These are phyloP conservation scores for Tenthredo scrophulariae DNA, from an alignment of 2,888 invertebrate genomes.

Conservation along the genomic window DNA sequence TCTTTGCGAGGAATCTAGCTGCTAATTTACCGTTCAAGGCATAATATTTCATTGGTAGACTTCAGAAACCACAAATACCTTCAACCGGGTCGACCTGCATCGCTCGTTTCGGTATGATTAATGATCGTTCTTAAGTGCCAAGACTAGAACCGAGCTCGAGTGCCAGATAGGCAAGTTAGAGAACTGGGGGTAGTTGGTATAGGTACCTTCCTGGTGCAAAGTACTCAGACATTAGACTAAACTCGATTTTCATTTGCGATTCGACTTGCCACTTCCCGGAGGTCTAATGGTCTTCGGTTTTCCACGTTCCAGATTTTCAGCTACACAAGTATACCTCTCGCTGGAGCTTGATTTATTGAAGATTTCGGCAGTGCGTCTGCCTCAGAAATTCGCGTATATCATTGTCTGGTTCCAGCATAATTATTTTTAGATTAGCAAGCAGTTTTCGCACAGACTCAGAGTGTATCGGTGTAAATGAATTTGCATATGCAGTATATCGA, in stretches of 20 bases:
- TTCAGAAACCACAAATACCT: slow-evolving; percentile 29
- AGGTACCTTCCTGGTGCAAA: slow-evolving; percentile 2
- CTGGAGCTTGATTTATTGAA: slow-evolving; percentile 34
- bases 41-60: slow-evolving; percentile 26
- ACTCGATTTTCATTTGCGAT: slow-evolving; percentile 46
- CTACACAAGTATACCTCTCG: not conserved
- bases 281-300: slow-evolving; percentile 41
- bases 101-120: slow-evolving; percentile 54
- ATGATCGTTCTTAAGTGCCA: slow-evolving; percentile 54
- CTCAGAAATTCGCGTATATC: not conserved
- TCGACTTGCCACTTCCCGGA: slow-evolving; percentile 30
- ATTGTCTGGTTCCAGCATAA: not conserved
- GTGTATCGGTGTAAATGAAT: not conserved
- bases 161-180: slow-evolving; percentile 49
- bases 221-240: slow-evolving; percentile 32
- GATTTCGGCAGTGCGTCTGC: not conserved
- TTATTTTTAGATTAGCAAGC: not conserved
- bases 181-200: slow-evolving; percentile 24
- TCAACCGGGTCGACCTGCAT: slow-evolving; percentile 51
- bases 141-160: slow-evolving; percentile 21
- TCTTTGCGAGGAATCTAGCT: not conserved
- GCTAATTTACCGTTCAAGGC: slow-evolving; percentile 30
- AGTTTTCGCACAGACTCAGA: not conserved
- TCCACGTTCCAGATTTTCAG: not conserved
- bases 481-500: not conserved